These are phyloP conservation scores for Crocidura indochinensis DNA, from an alignment of 2,797 vertebrate species.

Conservation along the genomic window DNA sequence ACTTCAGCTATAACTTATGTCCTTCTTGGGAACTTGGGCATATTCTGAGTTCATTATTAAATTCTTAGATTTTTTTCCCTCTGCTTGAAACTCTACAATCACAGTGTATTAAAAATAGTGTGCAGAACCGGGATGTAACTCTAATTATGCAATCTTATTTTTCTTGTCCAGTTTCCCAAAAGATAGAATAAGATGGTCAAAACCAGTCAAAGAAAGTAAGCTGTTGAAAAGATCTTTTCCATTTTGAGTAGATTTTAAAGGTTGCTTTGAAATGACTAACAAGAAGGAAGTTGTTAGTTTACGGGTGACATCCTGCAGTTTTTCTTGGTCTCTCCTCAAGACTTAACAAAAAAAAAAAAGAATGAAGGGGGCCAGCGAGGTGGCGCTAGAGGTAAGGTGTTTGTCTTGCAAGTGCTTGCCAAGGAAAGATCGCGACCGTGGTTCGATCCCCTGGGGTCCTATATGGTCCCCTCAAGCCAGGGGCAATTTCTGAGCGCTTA, in stretches of 20 bases:
- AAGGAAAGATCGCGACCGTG: too few relatives aligned
- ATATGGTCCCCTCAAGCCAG: too few relatives aligned
- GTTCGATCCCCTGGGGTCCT: too few relatives aligned
- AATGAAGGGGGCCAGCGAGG: too few relatives aligned
- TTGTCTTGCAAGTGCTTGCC: too few relatives aligned
- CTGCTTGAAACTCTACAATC: constrained; percentile 3
- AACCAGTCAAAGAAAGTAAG: constrained; percentile 65
- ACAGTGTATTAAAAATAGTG: constrained; percentile 54
- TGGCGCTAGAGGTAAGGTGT: too few relatives aligned
- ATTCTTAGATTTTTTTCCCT: constrained; percentile 30
- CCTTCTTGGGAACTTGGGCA: background rate
- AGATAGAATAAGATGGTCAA: constrained; percentile 61
- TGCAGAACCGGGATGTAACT: constrained; percentile 66
- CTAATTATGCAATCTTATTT: constrained; percentile 80
- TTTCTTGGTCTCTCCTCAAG: background rate
- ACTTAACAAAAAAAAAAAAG: too few relatives aligned
- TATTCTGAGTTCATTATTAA: constrained; percentile 20
- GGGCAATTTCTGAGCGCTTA: too few relatives aligned
- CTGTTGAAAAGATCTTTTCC: background rate
- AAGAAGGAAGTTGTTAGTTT: background rate
- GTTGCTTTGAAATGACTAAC: background rate
- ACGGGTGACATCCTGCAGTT: background rate
- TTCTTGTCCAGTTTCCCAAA: constrained; percentile 70
- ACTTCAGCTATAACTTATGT: background rate
- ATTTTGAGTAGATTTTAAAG: constrained; percentile 6